These are phyloP conservation scores for Rhinogobio ventralis DNA, from an alignment of 2,797 vertebrate species.

Conservation along the genomic window DNA sequence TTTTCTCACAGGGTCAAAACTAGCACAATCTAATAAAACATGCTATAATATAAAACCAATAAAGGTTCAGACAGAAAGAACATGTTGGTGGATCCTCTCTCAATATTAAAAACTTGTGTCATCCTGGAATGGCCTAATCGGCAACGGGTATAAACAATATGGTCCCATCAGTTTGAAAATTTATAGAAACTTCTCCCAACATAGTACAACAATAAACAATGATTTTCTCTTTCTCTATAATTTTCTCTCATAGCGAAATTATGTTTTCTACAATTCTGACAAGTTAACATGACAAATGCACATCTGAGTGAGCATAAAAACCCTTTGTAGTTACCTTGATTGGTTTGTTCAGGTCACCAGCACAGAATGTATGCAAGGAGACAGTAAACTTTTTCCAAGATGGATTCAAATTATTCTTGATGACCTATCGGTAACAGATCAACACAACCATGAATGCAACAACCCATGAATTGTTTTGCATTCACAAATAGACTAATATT, in stretches of 20 bases:
- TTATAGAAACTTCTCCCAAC: too few relatives aligned
- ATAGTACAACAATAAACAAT: neutral
- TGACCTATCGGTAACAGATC: slow-evolving; percentile 77
- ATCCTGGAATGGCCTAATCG: too few relatives aligned
- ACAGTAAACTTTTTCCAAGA: slow-evolving; percentile 88
- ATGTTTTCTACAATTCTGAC: neutral
- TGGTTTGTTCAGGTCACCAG: slow-evolving; percentile 81
- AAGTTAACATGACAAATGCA: neutral
- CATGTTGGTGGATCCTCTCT: too few relatives aligned
- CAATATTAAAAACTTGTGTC: too few relatives aligned
- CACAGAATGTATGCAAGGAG: slow-evolving; percentile 89
- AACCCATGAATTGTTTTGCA: neutral
- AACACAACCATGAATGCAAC: neutral
- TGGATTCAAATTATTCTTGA: slow-evolving; percentile 94
- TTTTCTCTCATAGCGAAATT: too few relatives aligned
- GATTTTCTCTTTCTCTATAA: too few relatives aligned
- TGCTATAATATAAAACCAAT: too few relatives aligned
- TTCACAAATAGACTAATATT: neutral
- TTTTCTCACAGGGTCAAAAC: too few relatives aligned
- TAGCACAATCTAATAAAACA: too few relatives aligned
- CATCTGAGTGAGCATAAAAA: neutral
- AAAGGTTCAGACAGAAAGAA: too few relatives aligned
- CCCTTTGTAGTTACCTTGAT: slow-evolving; percentile 82
- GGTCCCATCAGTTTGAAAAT: too few relatives aligned
- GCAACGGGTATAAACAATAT: too few relatives aligned